Evolutionary conservation across 2,888 invertebrate species (phyloP).

Genomic region (Hololepta plana): DNA sequence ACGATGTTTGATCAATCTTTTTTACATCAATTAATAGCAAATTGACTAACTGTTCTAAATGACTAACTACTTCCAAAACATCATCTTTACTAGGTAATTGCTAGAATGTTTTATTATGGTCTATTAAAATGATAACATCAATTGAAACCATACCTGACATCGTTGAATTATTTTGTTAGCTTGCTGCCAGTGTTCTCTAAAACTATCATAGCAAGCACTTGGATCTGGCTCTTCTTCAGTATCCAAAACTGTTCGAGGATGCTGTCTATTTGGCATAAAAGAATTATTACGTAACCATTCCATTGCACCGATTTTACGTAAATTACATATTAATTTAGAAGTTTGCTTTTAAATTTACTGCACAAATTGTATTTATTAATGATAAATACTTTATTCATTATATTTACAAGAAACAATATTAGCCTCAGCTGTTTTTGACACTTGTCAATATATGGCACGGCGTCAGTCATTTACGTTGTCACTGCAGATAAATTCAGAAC

Average conservation of each 20-base stretch:
- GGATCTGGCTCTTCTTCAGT: conserved; percentile 39
- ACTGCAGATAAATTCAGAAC: too few species aligned
- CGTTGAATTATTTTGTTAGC: conserved; percentile 66
- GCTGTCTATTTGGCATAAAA: conserved; percentile 18
- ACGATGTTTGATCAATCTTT: conserved; percentile 35
- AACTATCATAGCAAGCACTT: conserved; percentile 81
- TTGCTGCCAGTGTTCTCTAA: conserved; percentile 89
- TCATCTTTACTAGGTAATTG: conserved; percentile 59
- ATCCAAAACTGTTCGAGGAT: conserved; percentile 11
- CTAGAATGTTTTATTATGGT: too few species aligned
- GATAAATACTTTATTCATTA: too few species aligned
- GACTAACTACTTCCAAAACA: conserved; percentile 77
- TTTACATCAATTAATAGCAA: conserved; percentile 64
- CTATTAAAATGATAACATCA: conserved; percentile 7
- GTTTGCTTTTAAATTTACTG: too few species aligned
- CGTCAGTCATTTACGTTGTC: too few species aligned
- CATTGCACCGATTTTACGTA: too few species aligned
- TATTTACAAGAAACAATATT: too few species aligned
- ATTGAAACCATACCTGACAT: conserved; percentile 37
- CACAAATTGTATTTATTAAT: too few species aligned
- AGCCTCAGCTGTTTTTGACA: too few species aligned
- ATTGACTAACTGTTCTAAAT: conserved; percentile 79
- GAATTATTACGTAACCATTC: conserved; percentile 24
- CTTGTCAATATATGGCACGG: too few species aligned
- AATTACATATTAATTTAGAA: too few species aligned